These are phyloP conservation scores for Barbus barbus DNA, from an alignment of 2,113 vertebrate species.

Conservation along the genomic window DNA sequence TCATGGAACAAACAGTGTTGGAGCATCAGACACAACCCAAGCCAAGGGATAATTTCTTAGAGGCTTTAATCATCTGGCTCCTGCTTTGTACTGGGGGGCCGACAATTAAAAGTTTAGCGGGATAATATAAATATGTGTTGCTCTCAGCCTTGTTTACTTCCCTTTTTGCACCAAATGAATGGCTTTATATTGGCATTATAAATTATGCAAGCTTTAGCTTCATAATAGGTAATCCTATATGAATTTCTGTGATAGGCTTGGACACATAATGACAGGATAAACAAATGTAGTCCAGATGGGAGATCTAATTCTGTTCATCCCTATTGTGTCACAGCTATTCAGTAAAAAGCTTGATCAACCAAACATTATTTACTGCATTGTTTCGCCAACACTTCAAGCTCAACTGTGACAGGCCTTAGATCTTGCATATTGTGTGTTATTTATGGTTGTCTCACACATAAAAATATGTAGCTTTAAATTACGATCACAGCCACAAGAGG, in stretches of 20 bases:
- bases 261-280: slow-evolving; percentile 34
- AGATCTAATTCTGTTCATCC: slow-evolving; percentile 35
- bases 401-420: slow-evolving; percentile 10
- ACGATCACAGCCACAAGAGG: slow-evolving; percentile 32
- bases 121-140: slow-evolving; percentile 33
- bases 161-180: slow-evolving; percentile 33
- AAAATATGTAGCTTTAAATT: slow-evolving; percentile 38
- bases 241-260: slow-evolving; percentile 32
- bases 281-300: slow-evolving; percentile 54
- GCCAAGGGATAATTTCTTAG: slow-evolving; percentile 45
- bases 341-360: slow-evolving; percentile 48
- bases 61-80: slow-evolving; percentile 47
- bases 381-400: slow-evolving; percentile 30
- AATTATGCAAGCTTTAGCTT: slow-evolving; percentile 37
- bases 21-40: slow-evolving; percentile 43
- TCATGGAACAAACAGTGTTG: slow-evolving; percentile 46
- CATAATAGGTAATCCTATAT: slow-evolving; percentile 2
- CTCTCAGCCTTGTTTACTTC: slow-evolving; percentile 34
- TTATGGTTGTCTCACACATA: slow-evolving; percentile 43
- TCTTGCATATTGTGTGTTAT: slow-evolving; percentile 39
- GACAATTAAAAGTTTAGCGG: slow-evolving; percentile 44
- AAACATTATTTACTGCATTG: slow-evolving; percentile 43
- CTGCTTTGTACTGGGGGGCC: slow-evolving; percentile 33
- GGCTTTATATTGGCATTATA: slow-evolving; percentile 9
- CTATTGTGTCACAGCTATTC: slow-evolving; percentile 28